Percentiles rank a stretch among this genome's conserved stretches.
These are phyloP conservation scores for Paramormyrops hopkinsi DNA, from an alignment of 2,797 vertebrate genomes.

Conservation along the genomic window DNA sequence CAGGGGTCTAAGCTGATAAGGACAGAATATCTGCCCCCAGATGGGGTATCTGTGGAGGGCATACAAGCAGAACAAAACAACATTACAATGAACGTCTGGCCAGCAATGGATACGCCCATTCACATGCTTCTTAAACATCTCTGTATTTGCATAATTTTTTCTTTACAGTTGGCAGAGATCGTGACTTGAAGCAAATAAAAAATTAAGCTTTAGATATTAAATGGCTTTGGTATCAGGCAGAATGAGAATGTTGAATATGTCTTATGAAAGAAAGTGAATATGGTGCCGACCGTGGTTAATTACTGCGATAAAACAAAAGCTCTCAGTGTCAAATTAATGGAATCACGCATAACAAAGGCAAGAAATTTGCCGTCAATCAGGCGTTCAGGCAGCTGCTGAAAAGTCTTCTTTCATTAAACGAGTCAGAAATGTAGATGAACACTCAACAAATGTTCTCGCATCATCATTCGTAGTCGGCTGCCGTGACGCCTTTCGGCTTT, in stretches of 20 bases:
- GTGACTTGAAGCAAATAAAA: background rate
- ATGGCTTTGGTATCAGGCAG: background rate
- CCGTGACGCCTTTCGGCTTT: background rate
- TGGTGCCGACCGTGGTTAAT: background rate
- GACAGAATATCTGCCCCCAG: background rate
- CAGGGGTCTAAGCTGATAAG: background rate
- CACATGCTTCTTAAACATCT: background rate
- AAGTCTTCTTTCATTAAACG: background rate
- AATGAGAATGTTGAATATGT: background rate
- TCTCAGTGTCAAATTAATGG: constrained; percentile 5
- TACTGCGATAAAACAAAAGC: background rate
- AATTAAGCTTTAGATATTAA: background rate
- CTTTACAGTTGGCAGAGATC: background rate
- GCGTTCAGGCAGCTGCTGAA: background rate
- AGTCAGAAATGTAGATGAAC: background rate
- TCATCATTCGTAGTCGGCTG: background rate
- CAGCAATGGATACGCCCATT: background rate
- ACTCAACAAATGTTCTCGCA: background rate
- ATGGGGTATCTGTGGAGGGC: background rate
- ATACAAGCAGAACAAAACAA: background rate
- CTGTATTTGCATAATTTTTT: background rate
- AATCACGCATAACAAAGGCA: background rate
- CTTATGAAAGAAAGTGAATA: constrained; percentile 1
- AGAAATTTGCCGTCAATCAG: constrained; percentile 6
- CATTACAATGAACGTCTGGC: background rate